Percentiles rank a stretch among this genome's conserved stretches.
These are phyloP conservation scores for Manacus vitellinus DNA, from an alignment of 2,113 vertebrate genomes.

Conservation along the genomic window DNA sequence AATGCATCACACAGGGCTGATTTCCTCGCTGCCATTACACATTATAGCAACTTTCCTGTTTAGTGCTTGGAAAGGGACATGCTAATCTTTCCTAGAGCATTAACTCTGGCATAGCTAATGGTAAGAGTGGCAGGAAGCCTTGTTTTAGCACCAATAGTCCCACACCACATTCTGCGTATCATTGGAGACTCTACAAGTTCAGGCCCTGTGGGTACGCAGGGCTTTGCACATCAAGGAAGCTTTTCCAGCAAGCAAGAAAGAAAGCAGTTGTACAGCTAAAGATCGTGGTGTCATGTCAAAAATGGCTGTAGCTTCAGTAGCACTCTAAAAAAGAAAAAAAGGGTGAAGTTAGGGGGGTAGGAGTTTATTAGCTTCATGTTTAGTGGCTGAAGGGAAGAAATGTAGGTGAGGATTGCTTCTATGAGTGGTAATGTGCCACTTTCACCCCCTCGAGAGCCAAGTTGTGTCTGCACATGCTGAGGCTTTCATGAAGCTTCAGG, in stretches of 20 bases:
- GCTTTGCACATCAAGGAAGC: background rate
- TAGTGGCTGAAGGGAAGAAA: background rate
- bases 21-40: background rate
- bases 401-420: background rate
- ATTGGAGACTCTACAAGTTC: accelerated
- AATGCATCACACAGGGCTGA: accelerated
- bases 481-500: background rate
- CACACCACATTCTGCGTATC: background rate
- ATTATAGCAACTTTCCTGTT: background rate
- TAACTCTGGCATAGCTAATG: accelerated
- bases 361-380: background rate
- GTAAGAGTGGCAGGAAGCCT: background rate
- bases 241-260: background rate
- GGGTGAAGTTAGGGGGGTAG: background rate
- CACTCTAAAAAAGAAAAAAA: background rate
- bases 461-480: background rate
- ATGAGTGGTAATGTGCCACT: background rate
- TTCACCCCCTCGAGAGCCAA: background rate
- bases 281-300: accelerated
- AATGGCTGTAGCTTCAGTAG: background rate
- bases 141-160: background rate
- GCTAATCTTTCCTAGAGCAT: background rate
- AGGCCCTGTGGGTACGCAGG: accelerated
- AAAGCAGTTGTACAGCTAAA: background rate
- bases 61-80: background rate